Conservation (phyloP, 2,113 vertebrate genomes). For the Maccullochella peelii region DNA sequence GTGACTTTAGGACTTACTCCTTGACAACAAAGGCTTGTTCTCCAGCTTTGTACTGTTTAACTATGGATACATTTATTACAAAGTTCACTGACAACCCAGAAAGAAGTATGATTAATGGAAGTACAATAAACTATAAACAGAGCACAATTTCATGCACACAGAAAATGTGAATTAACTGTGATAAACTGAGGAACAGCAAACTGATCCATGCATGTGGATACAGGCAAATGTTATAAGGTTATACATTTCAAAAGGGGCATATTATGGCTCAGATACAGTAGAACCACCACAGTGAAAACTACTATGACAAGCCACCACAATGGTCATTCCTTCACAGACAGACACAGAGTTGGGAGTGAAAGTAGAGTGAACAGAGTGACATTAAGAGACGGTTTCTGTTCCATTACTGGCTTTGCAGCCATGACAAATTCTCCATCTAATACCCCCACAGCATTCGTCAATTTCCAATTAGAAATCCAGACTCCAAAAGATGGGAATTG, state of each 20-base stretch:
- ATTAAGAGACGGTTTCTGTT: conserved; percentile 34
- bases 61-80: conserved; percentile 7
- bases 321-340: conserved; percentile 6
- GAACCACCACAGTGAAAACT: conserved; percentile 14
- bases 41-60: conserved; percentile 39
- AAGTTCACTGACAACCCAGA: conserved; percentile 26
- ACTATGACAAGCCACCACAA: not conserved
- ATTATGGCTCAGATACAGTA: not conserved
- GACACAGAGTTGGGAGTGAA: not conserved
- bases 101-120: conserved; percentile 47
- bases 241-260: not conserved
- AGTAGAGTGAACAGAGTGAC: not conserved
- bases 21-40: conserved; percentile 39
- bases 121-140: not conserved
- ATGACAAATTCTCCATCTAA: conserved; percentile 56
- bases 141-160: conserved; percentile 12
- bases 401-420: conserved; percentile 31
- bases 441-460: conserved; percentile 57
- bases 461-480: conserved; percentile 62
- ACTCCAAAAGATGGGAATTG: conserved; percentile 36
- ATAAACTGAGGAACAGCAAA: not conserved
- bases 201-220: not conserved
- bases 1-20: conserved; percentile 34
- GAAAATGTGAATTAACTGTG: not conserved
- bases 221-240: conserved; percentile 4